A percentile compares a stretch with the other conserved stretches of the same genome.
Evolutionary conservation across 2,888 invertebrate genomes (phyloP).

Genomic region (Tromatobia lineatoria): DNA sequence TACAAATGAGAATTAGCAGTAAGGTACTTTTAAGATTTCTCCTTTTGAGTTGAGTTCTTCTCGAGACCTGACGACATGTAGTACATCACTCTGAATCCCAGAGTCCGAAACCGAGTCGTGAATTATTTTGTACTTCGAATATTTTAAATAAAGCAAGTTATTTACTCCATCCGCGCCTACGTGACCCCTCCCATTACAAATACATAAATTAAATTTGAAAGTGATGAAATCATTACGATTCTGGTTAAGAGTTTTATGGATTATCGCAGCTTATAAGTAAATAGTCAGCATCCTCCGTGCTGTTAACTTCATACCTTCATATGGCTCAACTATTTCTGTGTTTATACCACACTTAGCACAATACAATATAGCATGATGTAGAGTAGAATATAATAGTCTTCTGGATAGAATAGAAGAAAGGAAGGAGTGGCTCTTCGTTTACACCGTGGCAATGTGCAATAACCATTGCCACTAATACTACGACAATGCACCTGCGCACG

Average conservation of each 20-base stretch:
- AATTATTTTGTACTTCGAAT: too few relatives aligned
- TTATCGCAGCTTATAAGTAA: neutral
- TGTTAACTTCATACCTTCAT: neutral
- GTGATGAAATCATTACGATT: too few relatives aligned
- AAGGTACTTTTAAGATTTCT: too few relatives aligned
- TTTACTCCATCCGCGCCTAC: too few relatives aligned
- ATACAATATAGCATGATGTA: conserved; percentile 10
- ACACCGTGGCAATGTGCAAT: conserved; percentile 42
- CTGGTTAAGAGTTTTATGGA: neutral
- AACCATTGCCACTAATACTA: conserved; percentile 42
- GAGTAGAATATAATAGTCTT: conserved; percentile 49
- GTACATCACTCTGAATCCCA: too few relatives aligned
- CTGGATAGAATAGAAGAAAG: conserved; percentile 49
- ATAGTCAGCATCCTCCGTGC: conserved; percentile 1
- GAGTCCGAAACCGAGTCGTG: too few relatives aligned
- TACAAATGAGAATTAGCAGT: too few relatives aligned
- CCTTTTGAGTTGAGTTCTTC: too few relatives aligned
- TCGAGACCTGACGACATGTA: too few relatives aligned
- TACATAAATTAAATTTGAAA: too few relatives aligned
- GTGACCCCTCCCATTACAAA: too few relatives aligned
- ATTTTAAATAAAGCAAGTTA: too few relatives aligned
- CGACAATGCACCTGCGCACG: conserved; percentile 31
- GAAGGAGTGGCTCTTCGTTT: conserved; percentile 68
- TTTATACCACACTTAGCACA: neutral
- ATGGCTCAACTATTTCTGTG: neutral